Conservation (phyloP, 2,113 vertebrate genomes). For the Silurus asotus region DNA sequence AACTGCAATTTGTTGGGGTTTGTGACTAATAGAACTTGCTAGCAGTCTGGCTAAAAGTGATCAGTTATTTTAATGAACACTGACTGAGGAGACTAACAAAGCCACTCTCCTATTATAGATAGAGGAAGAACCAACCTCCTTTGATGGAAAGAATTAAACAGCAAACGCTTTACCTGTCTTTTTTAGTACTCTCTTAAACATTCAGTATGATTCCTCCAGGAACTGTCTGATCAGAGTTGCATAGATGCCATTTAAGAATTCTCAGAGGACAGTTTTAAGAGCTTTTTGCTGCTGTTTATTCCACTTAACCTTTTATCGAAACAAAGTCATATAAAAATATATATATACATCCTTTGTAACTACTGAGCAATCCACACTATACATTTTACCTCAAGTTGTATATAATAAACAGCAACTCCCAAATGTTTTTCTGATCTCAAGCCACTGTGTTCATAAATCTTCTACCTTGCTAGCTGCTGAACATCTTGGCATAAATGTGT, state of each 20-base stretch:
- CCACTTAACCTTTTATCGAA: background rate
- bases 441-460: background rate
- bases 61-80: slow-evolving; percentile 68
- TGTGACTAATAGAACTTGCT: slow-evolving; percentile 51
- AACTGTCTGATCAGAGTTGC: background rate
- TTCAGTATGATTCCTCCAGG: background rate
- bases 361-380: background rate
- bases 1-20: slow-evolving; percentile 27
- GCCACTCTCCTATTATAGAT: slow-evolving; percentile 52
- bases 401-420: background rate
- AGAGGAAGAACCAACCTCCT: slow-evolving; percentile 28
- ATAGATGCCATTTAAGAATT: background rate
- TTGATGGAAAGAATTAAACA: slow-evolving; percentile 42
- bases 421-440: background rate
- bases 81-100: slow-evolving; percentile 37
- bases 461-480: background rate
- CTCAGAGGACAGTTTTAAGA: background rate
- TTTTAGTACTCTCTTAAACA: background rate
- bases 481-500: background rate
- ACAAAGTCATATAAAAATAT: background rate
- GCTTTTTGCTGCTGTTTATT: background rate
- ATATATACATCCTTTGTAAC: background rate
- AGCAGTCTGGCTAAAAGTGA: slow-evolving; percentile 59
- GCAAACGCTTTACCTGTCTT: background rate
- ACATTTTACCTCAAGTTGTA: background rate